Percentiles rank a stretch among this genome's conserved stretches.
Conservation (phyloP, 1,140 invertebrate genomes). For the Contarinia nasturtii region DNA sequence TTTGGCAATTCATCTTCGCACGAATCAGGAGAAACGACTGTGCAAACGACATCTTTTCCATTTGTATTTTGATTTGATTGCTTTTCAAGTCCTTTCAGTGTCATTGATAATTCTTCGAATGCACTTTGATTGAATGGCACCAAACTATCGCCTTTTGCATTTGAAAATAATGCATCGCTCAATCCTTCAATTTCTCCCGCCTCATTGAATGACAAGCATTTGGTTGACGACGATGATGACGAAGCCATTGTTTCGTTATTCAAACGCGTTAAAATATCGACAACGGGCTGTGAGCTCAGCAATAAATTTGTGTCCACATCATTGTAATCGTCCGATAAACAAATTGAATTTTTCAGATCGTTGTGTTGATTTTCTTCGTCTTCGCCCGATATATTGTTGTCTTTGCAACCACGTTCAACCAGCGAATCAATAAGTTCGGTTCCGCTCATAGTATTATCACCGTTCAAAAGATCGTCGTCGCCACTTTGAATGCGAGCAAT, state of each 20-base stretch:
- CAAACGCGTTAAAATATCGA: slow-evolving; percentile 33
- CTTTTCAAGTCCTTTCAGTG: slow-evolving; percentile 4
- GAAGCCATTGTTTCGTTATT: slow-evolving; percentile 18
- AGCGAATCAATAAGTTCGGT: slow-evolving; percentile 32
- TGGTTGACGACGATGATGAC: slow-evolving; percentile 21
- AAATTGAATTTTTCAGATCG: slow-evolving; percentile 17
- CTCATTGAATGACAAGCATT: slow-evolving; percentile 22
- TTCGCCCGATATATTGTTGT: slow-evolving; percentile 21
- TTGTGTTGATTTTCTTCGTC: slow-evolving; percentile 8
- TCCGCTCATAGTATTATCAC: slow-evolving; percentile 27
- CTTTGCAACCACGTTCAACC: slow-evolving; percentile 35
- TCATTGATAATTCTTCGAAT: slow-evolving; percentile 4
- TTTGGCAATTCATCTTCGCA: slow-evolving; percentile 30
- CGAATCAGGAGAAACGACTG: slow-evolving; percentile 9
- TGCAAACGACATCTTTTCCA: background rate
- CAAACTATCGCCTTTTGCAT: slow-evolving; percentile 5
- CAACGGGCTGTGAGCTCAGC: slow-evolving; percentile 26
- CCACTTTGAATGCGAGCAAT: slow-evolving; percentile 6
- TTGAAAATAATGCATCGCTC: slow-evolving; percentile 17
- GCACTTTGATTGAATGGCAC: slow-evolving; percentile 10
- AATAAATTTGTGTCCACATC: slow-evolving; percentile 34
- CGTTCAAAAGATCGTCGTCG: slow-evolving; percentile 27
- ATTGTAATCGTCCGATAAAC: slow-evolving; percentile 27
- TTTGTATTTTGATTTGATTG: background rate
- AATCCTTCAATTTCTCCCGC: slow-evolving; percentile 21